Evolutionary conservation across 1,140 invertebrate species (phyloP), one percentile per base, ranked within the genome.

Genomic region (Colletes latitarsis): DNA sequence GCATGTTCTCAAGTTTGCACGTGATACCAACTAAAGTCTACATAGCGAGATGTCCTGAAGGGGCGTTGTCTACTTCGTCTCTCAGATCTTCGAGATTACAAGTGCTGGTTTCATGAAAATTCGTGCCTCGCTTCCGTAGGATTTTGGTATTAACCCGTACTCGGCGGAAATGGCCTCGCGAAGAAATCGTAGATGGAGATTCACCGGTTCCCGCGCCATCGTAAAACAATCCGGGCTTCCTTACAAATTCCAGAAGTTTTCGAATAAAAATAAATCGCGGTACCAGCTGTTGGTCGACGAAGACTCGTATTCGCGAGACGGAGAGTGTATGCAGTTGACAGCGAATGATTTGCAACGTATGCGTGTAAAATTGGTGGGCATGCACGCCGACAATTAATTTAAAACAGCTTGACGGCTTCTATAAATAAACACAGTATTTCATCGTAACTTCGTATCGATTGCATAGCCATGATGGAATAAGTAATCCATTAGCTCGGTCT

Each of bases 41-140:
- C 60, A 72, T 52, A 10, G 30, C 71, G 30, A 58, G 63, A 75
- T 62, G 72, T 39, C 72, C 43, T 58, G 53, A 57, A 75, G 43
- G 30, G 30, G 62, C 43, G 63, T 67, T 74, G 72, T 75, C 72
- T 63, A 67, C 77, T 72, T 72, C 70, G 57, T 72, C 53, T 67
- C 62, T 66, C 43, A 53, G 72, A 80, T 80, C 78, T 75, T 80
- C 43, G 63, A 67, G 72, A 74, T 75, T 74, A 66, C 62, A 68
- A 75, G 71, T 68, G 63, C 53, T 39, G 55, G 55, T 74, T 75
- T 49, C 71, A 52, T 58, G 71, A 68, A 80, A 74, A 74, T 52
- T 46, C 41, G 19, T 43, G 41, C 71, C 62, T 41, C 39, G n/a
- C 14, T 58, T 46, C 21, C 41, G 55, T 41, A 63, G 43, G 39